These are phyloP conservation scores for Microchrysa polita DNA, from an alignment of 2,888 invertebrate species.

Conservation along the genomic window DNA sequence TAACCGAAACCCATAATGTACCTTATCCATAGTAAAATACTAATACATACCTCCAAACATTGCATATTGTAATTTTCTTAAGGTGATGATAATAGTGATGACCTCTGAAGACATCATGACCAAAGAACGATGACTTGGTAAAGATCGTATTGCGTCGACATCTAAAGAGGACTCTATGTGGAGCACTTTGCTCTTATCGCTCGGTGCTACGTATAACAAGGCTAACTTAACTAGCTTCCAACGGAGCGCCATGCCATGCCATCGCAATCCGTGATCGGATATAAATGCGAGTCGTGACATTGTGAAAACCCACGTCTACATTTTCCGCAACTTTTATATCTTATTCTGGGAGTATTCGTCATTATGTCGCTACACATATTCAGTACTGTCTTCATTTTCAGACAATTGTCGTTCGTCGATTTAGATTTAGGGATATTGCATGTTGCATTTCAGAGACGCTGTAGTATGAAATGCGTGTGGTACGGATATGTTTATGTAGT, in stretches of 20 bases:
- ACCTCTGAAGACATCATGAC: slow-evolving; percentile 21
- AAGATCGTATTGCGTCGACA: slow-evolving; percentile 34
- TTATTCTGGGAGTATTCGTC: slow-evolving; percentile 42
- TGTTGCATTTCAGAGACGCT: no score
- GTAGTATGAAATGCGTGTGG: no score
- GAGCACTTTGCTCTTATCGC: slow-evolving; percentile 30
- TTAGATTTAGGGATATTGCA: no score
- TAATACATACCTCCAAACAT: no score
- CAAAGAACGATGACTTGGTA: slow-evolving; percentile 1
- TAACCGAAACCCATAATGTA: no score
- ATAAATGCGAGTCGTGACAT: slow-evolving; percentile 33
- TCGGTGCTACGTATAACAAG: neutral
- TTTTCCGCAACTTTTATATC: slow-evolving; percentile 38
- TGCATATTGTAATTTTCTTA: slow-evolving; percentile 3
- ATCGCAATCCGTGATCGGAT: neutral
- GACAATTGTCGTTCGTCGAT: slow-evolving; percentile 30
- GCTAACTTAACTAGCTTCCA: neutral
- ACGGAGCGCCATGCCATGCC: slow-evolving; percentile 27
- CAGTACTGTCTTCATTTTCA: slow-evolving; percentile 36
- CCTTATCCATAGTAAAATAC: no score
- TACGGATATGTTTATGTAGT: no score
- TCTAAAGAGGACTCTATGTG: slow-evolving; percentile 29
- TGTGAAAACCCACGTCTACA: slow-evolving; percentile 40
- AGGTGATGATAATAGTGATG: slow-evolving; percentile 36
- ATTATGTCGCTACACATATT: slow-evolving; percentile 39